Conservation (phyloP, 2,888 invertebrate genomes). For the Itoplectis maculator region DNA sequence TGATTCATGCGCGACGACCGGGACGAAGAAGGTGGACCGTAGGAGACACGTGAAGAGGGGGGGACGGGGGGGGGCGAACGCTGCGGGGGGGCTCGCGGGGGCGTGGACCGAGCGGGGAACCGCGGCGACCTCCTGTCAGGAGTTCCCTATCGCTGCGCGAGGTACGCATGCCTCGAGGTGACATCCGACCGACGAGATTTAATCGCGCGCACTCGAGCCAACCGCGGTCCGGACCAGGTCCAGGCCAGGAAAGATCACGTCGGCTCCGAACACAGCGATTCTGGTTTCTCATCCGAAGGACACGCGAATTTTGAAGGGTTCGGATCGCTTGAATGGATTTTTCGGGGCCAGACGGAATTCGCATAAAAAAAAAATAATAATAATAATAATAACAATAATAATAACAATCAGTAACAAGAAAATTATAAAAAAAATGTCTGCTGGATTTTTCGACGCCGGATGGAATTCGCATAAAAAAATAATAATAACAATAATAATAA, state of each 20-base stretch:
- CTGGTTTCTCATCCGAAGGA: constrained; percentile 26
- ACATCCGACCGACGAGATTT: constrained; percentile 77
- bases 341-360: neutral
- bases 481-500: no score
- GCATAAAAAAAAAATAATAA: no score
- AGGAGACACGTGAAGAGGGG: constrained; percentile 39
- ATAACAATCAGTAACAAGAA: no score
- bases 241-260: constrained; percentile 44
- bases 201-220: constrained; percentile 71
- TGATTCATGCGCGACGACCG: constrained; percentile 80
- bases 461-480: no score
- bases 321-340: neutral
- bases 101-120: constrained; percentile 71
- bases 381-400: no score
- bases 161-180: constrained; percentile 78
- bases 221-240: no score
- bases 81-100: constrained; percentile 76
- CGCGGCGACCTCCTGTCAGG: constrained; percentile 82
- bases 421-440: no score
- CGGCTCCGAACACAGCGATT: constrained; percentile 40
- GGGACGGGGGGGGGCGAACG: constrained; percentile 41
- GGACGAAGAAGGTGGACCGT: constrained; percentile 42
- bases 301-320: neutral
- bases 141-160: constrained; percentile 76
- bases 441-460: no score